Evolutionary conservation across 2,888 invertebrate species (phyloP), one percentile per base, ranked within the genome.

Genomic region (Branchipolynoe longqiensis): DNA sequence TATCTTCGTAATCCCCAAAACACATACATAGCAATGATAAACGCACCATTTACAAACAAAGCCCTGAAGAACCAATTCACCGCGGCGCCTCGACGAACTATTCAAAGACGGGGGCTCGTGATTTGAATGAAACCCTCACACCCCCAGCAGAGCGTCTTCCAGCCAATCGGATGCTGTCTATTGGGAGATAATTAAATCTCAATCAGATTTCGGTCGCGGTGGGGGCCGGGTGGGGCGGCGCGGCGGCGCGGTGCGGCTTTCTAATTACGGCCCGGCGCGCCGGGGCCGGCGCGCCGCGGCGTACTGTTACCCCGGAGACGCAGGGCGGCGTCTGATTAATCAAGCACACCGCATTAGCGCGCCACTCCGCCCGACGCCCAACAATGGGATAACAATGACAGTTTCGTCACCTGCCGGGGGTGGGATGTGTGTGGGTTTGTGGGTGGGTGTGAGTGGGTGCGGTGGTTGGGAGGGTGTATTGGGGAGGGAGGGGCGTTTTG

Each of bases 121-220:
- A n/a, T n/a, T n/a, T n/a, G n/a, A n/a, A n/a, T n/a, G n/a, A 56
- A 22, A 56, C 56, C 56, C 25, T 56, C n/a, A 25, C 56, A 25
- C 62, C 28, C 62, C 62, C 69, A 18, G 69, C 69, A 18, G 69
- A 33, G 69, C n/a, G 18, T 38, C 38, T 38, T 69, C 69, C 18
- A 36, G 22, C 36, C 69, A 36, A 33, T 36, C 69, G 69, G 69
- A 69, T 69, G 69, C 22, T 33, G 69, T 22, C 69, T 69, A 38
- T 69, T 69, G 69, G 69, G 38, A 69, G 69, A 69, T 69, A 36
- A 69, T 69, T 69, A 69, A 69, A 69, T 69, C 69, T 69, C 69
- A 69, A 69, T 69, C 69, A 69, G 69, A 69, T 69, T 69, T 69
- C 69, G 69, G 62, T 25, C 56, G 33, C 36, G 69, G 8, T 33